phyloP scores from a whole-genome alignment of 2,113 vertebrate genomes.

The Centrocercus urophasianus region DNA sequence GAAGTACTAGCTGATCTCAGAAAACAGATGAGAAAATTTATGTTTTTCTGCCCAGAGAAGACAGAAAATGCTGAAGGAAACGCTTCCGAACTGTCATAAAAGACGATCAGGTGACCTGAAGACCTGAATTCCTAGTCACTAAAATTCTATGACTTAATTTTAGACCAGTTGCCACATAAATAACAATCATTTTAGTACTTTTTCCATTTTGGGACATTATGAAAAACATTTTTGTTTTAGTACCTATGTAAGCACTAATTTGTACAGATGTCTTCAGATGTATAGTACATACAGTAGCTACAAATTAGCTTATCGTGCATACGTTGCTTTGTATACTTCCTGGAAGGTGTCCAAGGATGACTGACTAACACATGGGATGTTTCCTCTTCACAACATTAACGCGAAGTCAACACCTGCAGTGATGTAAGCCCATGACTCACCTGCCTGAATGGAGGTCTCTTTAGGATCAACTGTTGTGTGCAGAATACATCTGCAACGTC shows the following conservation, averaged over 20 bases:
- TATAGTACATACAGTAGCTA: conserved; percentile 21
- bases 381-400: conserved; percentile 59
- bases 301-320: conserved; percentile 54
- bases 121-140: conserved; percentile 24
- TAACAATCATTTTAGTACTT: background rate
- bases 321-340: conserved; percentile 36
- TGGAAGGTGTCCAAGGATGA: conserved; percentile 53
- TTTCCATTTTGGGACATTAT: background rate
- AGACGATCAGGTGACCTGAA: background rate
- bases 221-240: background rate
- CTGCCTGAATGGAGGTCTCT: conserved; percentile 73
- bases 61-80: background rate
- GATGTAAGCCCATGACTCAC: conserved; percentile 77
- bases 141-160: conserved; percentile 42
- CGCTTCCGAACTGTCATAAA: background rate
- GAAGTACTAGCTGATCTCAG: background rate
- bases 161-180: background rate
- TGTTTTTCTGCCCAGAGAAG: background rate
- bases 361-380: conserved; percentile 47
- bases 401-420: conserved; percentile 70
- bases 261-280: conserved; percentile 44
- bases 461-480: conserved; percentile 44
- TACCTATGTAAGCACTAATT: conserved; percentile 13
- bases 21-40: background rate
- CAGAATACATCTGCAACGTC: conserved; percentile 69